Percentiles rank a stretch among this genome's conserved stretches.
Conservation (phyloP, 2,888 invertebrate species). For the Falcaria lacertinaria region DNA sequence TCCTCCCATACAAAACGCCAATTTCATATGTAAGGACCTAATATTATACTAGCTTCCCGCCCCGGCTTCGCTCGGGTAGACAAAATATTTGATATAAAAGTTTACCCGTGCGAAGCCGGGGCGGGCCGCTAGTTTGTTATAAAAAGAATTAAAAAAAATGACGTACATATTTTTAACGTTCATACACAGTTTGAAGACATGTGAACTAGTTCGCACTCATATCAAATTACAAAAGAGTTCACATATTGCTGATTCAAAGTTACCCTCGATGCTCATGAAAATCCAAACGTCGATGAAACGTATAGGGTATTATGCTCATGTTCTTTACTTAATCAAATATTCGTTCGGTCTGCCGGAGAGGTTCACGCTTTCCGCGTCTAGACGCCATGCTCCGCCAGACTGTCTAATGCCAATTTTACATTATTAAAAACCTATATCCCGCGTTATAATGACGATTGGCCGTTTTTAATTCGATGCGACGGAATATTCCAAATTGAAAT, state of each 20-base stretch:
- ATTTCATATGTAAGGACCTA: no score
- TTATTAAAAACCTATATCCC: conserved; percentile 41
- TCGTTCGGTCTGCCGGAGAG: conserved; percentile 44
- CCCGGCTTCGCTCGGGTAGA: no score
- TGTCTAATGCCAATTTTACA: conserved; percentile 41
- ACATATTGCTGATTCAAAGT: not conserved
- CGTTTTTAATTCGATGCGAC: conserved; percentile 34
- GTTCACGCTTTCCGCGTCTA: conserved; percentile 48
- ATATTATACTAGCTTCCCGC: no score
- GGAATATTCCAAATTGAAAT: no score
- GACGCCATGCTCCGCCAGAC: conserved; percentile 40
- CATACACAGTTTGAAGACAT: no score
- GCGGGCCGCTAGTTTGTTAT: no score
- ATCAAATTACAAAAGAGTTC: not conserved
- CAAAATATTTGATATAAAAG: no score
- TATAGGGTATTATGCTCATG: conserved; percentile 27
- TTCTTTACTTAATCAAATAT: conserved; percentile 71
- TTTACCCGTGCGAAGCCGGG: no score
- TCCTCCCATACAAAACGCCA: no score
- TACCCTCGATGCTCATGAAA: not conserved
- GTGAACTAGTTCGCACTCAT: no score
- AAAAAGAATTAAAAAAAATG: no score
- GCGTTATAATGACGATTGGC: conserved; percentile 34
- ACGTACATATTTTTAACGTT: no score
- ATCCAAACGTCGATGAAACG: not conserved